Evolutionary conservation across 2,113 vertebrate species (phyloP).

Genomic region (Typhlomys cinereus): DNA sequence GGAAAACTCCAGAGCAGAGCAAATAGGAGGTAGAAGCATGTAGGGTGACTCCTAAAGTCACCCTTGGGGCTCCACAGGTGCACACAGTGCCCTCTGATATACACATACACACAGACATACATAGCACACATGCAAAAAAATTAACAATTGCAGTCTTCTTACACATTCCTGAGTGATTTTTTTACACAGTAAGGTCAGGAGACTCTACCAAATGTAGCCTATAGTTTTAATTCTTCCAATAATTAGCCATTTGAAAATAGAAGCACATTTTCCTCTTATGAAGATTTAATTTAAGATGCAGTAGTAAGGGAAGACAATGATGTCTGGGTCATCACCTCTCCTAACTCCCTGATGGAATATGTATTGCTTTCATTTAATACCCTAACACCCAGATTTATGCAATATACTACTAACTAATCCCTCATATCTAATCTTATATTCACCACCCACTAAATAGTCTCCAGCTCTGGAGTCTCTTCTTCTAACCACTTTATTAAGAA

Average conservation of each 20-base stretch:
- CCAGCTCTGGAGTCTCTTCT: neutral
- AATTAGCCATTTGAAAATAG: constrained; percentile 20
- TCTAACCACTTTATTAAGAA: constrained; percentile 5
- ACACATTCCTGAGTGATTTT: constrained; percentile 3
- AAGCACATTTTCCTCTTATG: neutral
- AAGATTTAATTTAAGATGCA: constrained; percentile 54
- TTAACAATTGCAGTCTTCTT: constrained; percentile 41
- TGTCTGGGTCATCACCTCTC: neutral
- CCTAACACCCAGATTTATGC: neutral
- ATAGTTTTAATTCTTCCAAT: constrained; percentile 25
- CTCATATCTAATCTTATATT: neutral
- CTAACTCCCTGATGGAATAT: neutral
- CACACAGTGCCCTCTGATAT: no score
- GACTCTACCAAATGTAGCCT: neutral
- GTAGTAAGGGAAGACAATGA: neutral
- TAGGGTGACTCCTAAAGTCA: no score
- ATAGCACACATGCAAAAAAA: no score
- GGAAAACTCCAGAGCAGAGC: no score
- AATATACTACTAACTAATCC: constrained; percentile 6
- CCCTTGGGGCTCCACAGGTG: no score
- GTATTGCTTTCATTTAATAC: neutral
- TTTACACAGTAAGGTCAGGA: neutral
- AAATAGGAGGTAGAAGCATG: no score
- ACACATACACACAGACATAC: no score
- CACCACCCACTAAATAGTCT: neutral